A percentile compares a stretch with the other conserved stretches of the same genome.
Evolutionary conservation across 2,797 vertebrate species (phyloP).

Genomic region (Atherinosoma microstoma): DNA sequence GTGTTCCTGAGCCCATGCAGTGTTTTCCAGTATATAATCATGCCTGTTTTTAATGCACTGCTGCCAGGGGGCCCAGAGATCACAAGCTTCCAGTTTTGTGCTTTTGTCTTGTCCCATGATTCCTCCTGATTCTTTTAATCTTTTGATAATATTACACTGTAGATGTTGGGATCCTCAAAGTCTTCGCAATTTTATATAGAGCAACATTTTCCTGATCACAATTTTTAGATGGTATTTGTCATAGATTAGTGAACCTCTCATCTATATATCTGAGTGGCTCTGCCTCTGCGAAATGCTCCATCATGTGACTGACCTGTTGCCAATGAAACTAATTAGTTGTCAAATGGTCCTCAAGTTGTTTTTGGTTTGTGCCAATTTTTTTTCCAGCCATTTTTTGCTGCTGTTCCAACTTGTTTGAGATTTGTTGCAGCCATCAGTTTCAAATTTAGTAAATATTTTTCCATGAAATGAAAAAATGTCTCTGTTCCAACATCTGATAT

Average conservation of each 20-base stretch:
- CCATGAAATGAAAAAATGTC: background rate
- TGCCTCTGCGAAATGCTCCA: no score
- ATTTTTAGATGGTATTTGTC: background rate
- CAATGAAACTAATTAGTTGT: background rate
- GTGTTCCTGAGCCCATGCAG: no score
- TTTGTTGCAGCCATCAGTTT: background rate
- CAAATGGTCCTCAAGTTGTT: background rate
- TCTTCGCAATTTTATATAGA: background rate
- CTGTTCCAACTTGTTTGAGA: no score
- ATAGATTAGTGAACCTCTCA: background rate
- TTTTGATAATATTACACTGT: background rate
- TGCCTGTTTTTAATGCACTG: background rate
- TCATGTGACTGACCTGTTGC: background rate
- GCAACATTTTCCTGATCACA: background rate
- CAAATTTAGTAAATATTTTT: background rate
- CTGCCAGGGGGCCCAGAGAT: background rate
- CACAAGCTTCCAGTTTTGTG: background rate
- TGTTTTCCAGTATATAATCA: background rate
- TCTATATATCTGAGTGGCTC: background rate
- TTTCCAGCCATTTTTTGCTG: background rate
- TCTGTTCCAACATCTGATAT: background rate
- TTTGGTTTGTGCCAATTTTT: background rate
- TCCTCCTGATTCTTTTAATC: background rate
- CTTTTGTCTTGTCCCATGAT: background rate
- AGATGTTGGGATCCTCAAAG: background rate